Conservation (phyloP, 2,113 vertebrate genomes). For the Myrmophylax atrothorax region DNA sequence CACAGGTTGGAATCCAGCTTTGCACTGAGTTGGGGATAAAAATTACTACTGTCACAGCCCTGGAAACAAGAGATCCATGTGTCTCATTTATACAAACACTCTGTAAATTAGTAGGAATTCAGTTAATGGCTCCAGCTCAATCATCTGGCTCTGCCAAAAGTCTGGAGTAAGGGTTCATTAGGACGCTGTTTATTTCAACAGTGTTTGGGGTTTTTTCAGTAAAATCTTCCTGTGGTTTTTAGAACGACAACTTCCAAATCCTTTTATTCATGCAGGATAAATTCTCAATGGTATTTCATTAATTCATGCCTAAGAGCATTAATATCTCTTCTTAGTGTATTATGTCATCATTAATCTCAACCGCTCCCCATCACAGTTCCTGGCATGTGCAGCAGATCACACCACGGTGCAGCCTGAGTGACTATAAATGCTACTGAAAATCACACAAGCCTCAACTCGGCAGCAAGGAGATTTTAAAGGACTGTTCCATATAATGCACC, state of each 20-base stretch:
- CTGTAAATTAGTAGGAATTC: background rate
- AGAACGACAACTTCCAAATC: slow-evolving; percentile 46
- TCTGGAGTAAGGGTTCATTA: background rate
- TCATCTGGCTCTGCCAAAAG: background rate
- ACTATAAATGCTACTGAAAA: background rate
- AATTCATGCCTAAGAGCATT: slow-evolving; percentile 56
- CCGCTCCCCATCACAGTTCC: slow-evolving; percentile 7
- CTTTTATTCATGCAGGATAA: slow-evolving; percentile 44
- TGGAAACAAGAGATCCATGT: background rate
- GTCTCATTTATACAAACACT: background rate
- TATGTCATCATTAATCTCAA: slow-evolving; percentile 56
- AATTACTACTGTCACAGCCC: background rate
- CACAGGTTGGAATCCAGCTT: background rate
- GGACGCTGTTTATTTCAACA: background rate
- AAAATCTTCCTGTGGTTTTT: slow-evolving; percentile 18
- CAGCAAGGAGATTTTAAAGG: background rate
- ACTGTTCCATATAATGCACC: background rate
- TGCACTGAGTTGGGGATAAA: background rate
- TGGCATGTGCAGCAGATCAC: slow-evolving; percentile 11
- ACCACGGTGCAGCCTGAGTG: background rate
- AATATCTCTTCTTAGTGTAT: slow-evolving; percentile 46
- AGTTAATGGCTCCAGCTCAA: background rate
- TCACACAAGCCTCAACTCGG: background rate
- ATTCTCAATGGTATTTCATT: slow-evolving; percentile 55
- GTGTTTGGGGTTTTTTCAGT: background rate